Conservation (phyloP, 2,888 invertebrate species). For the Thera britannica region DNA sequence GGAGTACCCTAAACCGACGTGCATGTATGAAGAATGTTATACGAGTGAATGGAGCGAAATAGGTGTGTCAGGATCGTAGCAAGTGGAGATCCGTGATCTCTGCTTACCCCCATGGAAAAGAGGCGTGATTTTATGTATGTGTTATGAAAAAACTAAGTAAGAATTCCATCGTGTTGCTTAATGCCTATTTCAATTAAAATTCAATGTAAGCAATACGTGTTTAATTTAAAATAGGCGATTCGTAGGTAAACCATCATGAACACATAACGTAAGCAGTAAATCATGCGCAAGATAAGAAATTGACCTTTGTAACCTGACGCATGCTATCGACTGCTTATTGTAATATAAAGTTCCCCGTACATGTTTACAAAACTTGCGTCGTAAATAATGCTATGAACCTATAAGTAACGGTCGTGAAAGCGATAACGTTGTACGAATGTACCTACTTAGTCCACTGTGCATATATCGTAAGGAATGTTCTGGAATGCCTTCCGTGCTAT, state of each 20-base stretch:
- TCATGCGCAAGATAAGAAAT: slow-evolving; percentile 20
- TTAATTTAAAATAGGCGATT: background rate
- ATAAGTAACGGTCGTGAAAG: slow-evolving; percentile 8
- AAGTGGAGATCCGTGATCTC: too few relatives aligned
- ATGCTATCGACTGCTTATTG: slow-evolving; percentile 19
- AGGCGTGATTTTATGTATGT: too few relatives aligned
- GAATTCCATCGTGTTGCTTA: background rate
- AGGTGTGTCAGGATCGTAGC: too few relatives aligned
- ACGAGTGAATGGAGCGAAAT: too few relatives aligned
- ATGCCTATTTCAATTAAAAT: background rate
- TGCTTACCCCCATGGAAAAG: too few relatives aligned
- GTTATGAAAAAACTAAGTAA: too few relatives aligned
- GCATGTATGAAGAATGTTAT: too few relatives aligned
- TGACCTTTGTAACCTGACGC: slow-evolving; percentile 27
- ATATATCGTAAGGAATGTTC: slow-evolving; percentile 18
- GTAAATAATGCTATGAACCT: slow-evolving; percentile 20
- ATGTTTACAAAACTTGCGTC: slow-evolving; percentile 25
- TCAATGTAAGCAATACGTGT: background rate
- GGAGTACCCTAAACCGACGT: too few relatives aligned
- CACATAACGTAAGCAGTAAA: slow-evolving; percentile 8
- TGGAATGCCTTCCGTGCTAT: slow-evolving; percentile 25
- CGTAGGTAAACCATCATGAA: background rate
- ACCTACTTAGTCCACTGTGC: slow-evolving; percentile 2
- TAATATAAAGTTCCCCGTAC: slow-evolving; percentile 20
- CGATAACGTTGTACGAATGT: slow-evolving; percentile 24